Conservation (phyloP, 1,140 invertebrate genomes). For the Ectropis grisescens region DNA sequence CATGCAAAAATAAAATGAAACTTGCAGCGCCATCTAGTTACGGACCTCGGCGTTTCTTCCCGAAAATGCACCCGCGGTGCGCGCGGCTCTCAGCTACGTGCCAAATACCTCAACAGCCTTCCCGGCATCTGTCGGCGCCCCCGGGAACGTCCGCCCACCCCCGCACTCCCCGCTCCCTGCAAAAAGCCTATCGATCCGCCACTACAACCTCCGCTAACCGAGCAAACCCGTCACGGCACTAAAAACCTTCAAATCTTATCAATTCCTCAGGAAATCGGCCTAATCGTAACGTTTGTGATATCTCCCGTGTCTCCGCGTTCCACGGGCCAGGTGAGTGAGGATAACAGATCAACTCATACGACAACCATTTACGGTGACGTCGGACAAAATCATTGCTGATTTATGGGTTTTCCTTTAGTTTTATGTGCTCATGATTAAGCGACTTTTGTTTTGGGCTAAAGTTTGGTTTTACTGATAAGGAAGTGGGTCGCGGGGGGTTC, state of each 20-base stretch:
- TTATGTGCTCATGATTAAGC: slow-evolving; percentile 2
- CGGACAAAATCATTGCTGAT: slow-evolving; percentile 12
- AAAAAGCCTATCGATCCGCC: slow-evolving; percentile 50
- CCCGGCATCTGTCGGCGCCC: slow-evolving; percentile 42
- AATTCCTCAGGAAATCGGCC: slow-evolving; percentile 18
- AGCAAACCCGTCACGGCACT: slow-evolving; percentile 25
- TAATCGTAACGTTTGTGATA: slow-evolving; percentile 9
- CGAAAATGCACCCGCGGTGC: no score
- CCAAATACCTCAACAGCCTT: no score
- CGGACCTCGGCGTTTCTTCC: no score
- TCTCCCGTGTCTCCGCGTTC: no score
- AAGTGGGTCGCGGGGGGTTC: no score
- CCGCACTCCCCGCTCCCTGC: slow-evolving; percentile 9
- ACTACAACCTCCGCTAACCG: slow-evolving; percentile 50
- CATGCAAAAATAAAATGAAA: no score
- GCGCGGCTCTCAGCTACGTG: no score
- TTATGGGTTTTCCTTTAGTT: slow-evolving; percentile 1
- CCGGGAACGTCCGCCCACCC: slow-evolving; percentile 20
- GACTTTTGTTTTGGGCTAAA: slow-evolving; percentile 6
- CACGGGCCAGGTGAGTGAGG: no score
- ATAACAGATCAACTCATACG: slow-evolving; percentile 5
- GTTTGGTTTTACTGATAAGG: no score
- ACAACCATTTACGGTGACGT: slow-evolving; percentile 35
- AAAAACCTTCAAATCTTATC: slow-evolving; percentile 10
- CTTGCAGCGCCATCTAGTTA: no score